Conservation (phyloP, 2,888 invertebrate species). For the Caenorhabditis panamensis region DNA sequence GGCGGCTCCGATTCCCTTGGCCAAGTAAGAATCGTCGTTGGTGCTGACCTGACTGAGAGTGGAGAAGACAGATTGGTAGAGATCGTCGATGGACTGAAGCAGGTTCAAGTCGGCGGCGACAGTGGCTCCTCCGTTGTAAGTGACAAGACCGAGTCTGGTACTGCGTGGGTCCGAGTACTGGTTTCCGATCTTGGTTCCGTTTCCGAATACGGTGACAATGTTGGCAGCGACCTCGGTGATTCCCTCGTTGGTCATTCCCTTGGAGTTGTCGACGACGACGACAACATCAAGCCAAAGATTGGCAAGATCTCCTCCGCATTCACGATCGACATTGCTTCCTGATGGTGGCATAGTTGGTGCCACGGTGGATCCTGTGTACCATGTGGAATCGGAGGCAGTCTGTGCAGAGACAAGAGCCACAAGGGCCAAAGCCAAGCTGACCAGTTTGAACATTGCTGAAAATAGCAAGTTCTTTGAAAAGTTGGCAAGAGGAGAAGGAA, state of each 20-base stretch:
- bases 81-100: constrained; percentile 33
- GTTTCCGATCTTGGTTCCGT: constrained; percentile 40
- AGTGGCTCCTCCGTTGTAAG: constrained; percentile 34
- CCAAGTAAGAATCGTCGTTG: constrained; percentile 28
- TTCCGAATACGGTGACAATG: constrained; percentile 48
- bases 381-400: neutral
- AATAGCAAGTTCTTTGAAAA: neutral
- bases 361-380: too few relatives aligned
- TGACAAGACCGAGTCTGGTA: constrained; percentile 45
- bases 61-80: constrained; percentile 20
- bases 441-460: constrained; percentile 54
- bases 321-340: constrained; percentile 22
- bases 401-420: constrained; percentile 30
- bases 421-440: constrained; percentile 16
- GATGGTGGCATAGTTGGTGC: neutral
- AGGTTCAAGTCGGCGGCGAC: constrained; percentile 35
- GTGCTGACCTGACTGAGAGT: constrained; percentile 23
- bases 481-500: neutral
- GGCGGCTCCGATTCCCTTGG: constrained; percentile 40
- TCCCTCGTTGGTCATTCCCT: constrained; percentile 46
- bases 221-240: constrained; percentile 44
- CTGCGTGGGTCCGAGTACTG: constrained; percentile 35
- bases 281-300: constrained; percentile 55
- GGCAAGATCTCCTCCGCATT: constrained; percentile 29
- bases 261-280: constrained; percentile 53